Evolutionary conservation across 1,140 invertebrate genomes (phyloP).

Genomic region (Sitodiplosis mosellana): DNA sequence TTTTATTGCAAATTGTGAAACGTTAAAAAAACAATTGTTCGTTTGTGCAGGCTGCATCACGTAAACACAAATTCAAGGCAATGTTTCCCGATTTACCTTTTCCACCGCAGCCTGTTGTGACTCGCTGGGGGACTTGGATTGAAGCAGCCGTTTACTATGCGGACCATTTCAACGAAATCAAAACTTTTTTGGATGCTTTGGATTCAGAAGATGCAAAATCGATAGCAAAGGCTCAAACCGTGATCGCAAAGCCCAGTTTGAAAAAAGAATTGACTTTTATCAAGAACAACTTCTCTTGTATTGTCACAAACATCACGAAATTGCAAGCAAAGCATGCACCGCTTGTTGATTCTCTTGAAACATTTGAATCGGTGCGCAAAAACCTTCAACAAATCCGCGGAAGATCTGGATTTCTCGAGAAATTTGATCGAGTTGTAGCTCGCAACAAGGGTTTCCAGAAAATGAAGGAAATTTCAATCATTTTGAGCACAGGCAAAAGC

Average conservation of each 20-base stretch:
- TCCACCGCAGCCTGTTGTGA: slow-evolving; percentile 21
- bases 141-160: slow-evolving; percentile 9
- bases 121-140: slow-evolving; percentile 25
- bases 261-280: not conserved
- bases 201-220: not conserved
- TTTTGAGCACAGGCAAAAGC: not conserved
- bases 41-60: slow-evolving; percentile 14
- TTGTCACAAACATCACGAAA: not conserved
- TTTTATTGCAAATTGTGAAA: too few species aligned
- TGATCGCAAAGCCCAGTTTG: not conserved
- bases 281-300: not conserved
- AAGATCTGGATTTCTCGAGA: not conserved
- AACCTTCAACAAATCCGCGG: not conserved
- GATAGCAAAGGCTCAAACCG: not conserved
- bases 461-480: not conserved
- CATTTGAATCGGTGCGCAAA: not conserved
- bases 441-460: not conserved
- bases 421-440: not conserved
- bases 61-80: slow-evolving; percentile 16
- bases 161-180: not conserved
- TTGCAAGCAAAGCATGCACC: not conserved
- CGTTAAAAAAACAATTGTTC: too few species aligned
- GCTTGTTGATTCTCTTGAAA: not conserved
- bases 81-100: slow-evolving; percentile 15
- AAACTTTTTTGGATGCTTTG: not conserved